Base-by-base conservation (phyloP, 2,113 vertebrate species). In the Charina bottae region DNA sequence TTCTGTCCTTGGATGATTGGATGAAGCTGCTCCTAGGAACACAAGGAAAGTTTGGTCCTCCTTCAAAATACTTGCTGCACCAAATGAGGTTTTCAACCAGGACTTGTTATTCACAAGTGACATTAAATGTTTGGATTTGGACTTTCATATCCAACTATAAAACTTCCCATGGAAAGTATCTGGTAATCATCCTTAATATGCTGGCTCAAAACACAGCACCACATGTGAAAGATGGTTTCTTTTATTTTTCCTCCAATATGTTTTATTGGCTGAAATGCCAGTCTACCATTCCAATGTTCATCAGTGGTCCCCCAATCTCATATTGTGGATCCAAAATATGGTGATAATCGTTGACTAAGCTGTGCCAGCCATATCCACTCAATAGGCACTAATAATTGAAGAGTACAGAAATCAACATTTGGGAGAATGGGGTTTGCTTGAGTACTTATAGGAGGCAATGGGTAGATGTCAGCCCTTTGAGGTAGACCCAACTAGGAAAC, bases 1-100 rank as follows among this genome's bases (percentile, higher is more conserved):
- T 92, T 89, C 56, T 37, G 58, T 89, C 83, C 83, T 84, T 89
- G n/a, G 5, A 64, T 89, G 62, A 92, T 84, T 92, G 83, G 21
- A 85, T 89, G 78, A 85, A 89, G 68, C 23, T n/a, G 55, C 72
- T 89, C 33, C 59, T 62, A 60, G 46, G 72, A 54, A 84, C 12
- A 60, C 8, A 13, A 21, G 19, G 8, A 11, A 24, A 64, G 53
- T 26, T 60, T 92, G 53, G 23, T 54, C 23, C 28, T n/a, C 19
- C 26, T 88, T 53, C n/a, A 23, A 64, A 64, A 88, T 42, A 59
- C 54, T 89, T 84, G 46, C 46, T 62, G 54, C 12, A 54, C 53
- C 88, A 84, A 37, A 3, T 56, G 28, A 6, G 9, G 28, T 49
- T 53, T 89, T 84, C 83, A 83, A 83, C 17, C 2, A 89, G n/a